A percentile compares a stretch with the other conserved stretches of the same genome.
Conservation (phyloP, 2,113 vertebrate genomes). For the Spea multiplicata region DNA sequence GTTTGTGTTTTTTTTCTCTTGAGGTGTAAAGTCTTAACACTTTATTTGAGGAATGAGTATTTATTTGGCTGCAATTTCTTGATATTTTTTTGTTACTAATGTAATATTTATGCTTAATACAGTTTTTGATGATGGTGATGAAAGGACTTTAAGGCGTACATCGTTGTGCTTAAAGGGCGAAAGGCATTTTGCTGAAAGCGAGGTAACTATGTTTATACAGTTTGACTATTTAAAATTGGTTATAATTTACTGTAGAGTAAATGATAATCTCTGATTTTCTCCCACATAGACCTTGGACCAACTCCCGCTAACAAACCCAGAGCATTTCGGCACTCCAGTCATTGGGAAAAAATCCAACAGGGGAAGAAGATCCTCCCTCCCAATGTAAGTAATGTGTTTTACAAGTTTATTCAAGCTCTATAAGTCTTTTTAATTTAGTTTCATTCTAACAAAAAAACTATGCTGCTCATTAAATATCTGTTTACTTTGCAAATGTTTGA, state of each 20-base stretch:
- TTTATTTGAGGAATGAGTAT: too few species aligned
- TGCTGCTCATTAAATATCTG: too few species aligned
- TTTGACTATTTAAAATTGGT: background rate
- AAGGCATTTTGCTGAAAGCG: slow-evolving; percentile 96
- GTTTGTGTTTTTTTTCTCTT: too few species aligned
- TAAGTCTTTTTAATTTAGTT: too few species aligned
- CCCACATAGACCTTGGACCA: slow-evolving; percentile 86
- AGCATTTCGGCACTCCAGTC: slow-evolving; percentile 97
- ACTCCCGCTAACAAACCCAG: slow-evolving; percentile 92
- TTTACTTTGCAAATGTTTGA: too few species aligned
- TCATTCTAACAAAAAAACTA: too few species aligned
- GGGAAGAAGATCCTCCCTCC: slow-evolving; percentile 88
- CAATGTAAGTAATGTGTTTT: slow-evolving; percentile 73
- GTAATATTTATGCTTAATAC: slow-evolving; percentile 22
- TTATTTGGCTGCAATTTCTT: background rate
- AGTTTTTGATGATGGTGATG: slow-evolving; percentile 98
- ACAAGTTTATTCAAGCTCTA: too few species aligned
- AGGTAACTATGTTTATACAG: slow-evolving; percentile 67
- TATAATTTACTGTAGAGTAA: background rate
- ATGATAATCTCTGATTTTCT: slow-evolving; percentile 3
- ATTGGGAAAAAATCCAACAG: slow-evolving; percentile 96
- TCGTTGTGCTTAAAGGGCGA: slow-evolving; percentile 96
- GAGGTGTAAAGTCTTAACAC: too few species aligned
- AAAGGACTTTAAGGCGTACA: slow-evolving; percentile 91
- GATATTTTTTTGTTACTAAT: background rate